Percentiles rank a stretch among this genome's conserved stretches.
phyloP scores from a whole-genome alignment of 2,797 vertebrate species.

The Coregonus ussuriensis region DNA sequence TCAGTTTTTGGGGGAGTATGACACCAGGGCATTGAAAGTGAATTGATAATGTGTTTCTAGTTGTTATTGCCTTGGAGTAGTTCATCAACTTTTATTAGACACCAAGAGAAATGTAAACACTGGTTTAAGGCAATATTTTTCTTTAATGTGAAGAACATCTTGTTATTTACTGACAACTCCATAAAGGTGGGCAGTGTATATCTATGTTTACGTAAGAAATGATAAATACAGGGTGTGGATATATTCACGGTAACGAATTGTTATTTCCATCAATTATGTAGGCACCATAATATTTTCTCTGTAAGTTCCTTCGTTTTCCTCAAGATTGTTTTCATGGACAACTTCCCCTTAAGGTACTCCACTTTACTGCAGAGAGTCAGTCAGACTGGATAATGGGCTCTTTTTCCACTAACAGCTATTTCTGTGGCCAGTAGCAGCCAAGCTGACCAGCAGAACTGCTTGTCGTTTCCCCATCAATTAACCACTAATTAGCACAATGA shows the following conservation, averaged over 20 bases:
- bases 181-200: background rate
- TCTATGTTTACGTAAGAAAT: constrained; percentile 11
- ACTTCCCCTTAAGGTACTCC: constrained; percentile 57
- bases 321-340: constrained; percentile 50
- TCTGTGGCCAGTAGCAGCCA: constrained; percentile 6
- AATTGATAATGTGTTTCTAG: too few species aligned
- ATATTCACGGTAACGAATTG: background rate
- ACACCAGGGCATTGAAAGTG: too few species aligned
- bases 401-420: constrained; percentile 34
- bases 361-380: constrained; percentile 30
- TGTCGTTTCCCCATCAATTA: constrained; percentile 76
- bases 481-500: constrained; percentile 78
- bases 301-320: constrained; percentile 14
- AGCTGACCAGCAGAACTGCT: constrained; percentile 56
- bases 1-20: too few species aligned
- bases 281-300: constrained; percentile 10
- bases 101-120: too few species aligned
- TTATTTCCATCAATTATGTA: constrained; percentile 8
- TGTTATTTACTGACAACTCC: background rate
- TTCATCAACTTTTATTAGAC: too few species aligned
- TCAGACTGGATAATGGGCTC: constrained; percentile 47
- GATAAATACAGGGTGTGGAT: constrained; percentile 16
- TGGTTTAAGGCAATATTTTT: background rate
- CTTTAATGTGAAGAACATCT: background rate
- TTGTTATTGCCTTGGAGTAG: too few species aligned